phyloP scores from a whole-genome alignment of 2,797 vertebrate species.

The Hapalemur alaotrensis region DNA sequence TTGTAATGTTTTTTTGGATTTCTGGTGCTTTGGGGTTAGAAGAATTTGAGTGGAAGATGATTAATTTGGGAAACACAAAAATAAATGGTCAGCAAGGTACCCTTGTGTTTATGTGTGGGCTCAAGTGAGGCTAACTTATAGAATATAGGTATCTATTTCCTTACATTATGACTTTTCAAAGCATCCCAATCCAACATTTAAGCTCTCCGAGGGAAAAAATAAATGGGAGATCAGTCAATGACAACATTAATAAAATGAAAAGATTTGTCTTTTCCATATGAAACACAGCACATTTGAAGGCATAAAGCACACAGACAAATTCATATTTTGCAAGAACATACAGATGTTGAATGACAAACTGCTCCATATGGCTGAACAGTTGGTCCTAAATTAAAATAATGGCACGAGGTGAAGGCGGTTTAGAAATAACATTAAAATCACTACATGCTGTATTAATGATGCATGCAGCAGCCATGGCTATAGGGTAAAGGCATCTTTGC shows the following conservation, averaged over 20 bases:
- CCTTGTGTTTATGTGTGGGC: background rate
- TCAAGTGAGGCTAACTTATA: background rate
- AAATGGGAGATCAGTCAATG: slow-evolving; percentile 47
- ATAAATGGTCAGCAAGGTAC: slow-evolving; percentile 13
- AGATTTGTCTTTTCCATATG: slow-evolving; percentile 40
- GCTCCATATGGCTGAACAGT: slow-evolving; percentile 50
- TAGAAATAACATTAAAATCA: slow-evolving; percentile 65
- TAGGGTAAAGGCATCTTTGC: slow-evolving; percentile 35
- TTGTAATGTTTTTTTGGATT: background rate
- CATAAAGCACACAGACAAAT: slow-evolving; percentile 63
- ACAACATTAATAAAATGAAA: slow-evolving; percentile 60
- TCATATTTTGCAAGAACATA: slow-evolving; percentile 62
- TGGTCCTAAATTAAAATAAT: slow-evolving; percentile 76
- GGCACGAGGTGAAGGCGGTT: slow-evolving; percentile 59
- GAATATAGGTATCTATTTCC: background rate
- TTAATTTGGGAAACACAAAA: slow-evolving; percentile 24
- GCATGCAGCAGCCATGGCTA: background rate
- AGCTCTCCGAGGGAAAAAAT: slow-evolving; percentile 8
- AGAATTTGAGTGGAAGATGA: slow-evolving; percentile 11
- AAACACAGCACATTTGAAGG: slow-evolving; percentile 56
- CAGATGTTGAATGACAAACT: slow-evolving; percentile 61
- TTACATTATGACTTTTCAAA: slow-evolving; percentile 46
- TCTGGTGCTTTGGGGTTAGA: background rate
- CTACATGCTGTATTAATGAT: slow-evolving; percentile 41
- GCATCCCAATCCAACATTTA: slow-evolving; percentile 7